A percentile compares a stretch with the other conserved stretches of the same genome.
phyloP scores from a whole-genome alignment of 2,113 vertebrate species.

The Hucho hucho region DNA sequence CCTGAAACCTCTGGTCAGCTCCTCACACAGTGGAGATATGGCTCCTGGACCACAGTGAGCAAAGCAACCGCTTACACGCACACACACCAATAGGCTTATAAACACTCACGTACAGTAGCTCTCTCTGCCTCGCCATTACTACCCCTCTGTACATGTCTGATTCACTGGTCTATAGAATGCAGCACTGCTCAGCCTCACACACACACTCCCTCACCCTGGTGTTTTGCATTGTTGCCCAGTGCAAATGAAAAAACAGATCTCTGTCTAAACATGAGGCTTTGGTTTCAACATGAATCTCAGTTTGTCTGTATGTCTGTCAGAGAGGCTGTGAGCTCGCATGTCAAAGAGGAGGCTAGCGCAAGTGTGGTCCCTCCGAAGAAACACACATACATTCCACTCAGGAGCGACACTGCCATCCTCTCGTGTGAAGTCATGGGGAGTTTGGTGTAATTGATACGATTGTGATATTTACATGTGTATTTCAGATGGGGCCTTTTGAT shows the following conservation, averaged over 20 bases:
- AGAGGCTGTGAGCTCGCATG: constrained; percentile 50
- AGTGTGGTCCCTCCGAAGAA: constrained; percentile 43
- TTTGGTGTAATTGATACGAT: constrained; percentile 43
- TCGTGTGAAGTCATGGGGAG: constrained; percentile 26
- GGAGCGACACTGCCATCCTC: constrained; percentile 28
- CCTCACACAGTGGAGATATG: constrained; percentile 87
- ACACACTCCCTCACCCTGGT: constrained; percentile 37
- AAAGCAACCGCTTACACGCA: not conserved
- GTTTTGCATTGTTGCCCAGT: constrained; percentile 52
- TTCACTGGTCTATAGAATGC: too few species aligned
- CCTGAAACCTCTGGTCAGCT: constrained; percentile 71
- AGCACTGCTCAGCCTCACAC: not conserved
- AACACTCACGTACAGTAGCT: not conserved
- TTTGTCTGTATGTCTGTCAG: constrained; percentile 48
- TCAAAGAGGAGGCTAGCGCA: constrained; percentile 46
- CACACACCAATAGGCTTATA: constrained; percentile 13
- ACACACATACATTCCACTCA: constrained; percentile 2
- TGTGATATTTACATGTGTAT: constrained; percentile 24
- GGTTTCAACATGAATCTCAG: constrained; percentile 50
- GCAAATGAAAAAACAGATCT: constrained; percentile 68
- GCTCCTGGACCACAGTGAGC: constrained; percentile 94
- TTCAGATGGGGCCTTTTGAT: constrained; percentile 57
- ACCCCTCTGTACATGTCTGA: too few species aligned
- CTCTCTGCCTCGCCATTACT: too few species aligned
- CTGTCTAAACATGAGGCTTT: constrained; percentile 55